phyloP scores from a whole-genome alignment of 2,888 invertebrate species.

The Nasonovia ribisnigri region DNA sequence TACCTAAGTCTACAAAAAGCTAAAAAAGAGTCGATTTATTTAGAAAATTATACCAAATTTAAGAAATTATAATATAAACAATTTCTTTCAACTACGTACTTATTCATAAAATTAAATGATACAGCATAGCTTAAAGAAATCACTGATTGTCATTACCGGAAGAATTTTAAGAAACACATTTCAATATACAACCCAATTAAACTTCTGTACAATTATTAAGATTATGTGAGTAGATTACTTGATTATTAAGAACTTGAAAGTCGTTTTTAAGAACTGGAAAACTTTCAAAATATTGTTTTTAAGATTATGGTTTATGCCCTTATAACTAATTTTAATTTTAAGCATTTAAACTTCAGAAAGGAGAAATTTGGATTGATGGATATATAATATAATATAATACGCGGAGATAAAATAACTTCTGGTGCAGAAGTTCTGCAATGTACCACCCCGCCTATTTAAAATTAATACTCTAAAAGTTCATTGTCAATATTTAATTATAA shows the following conservation, averaged over 20 bases:
- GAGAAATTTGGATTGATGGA: neutral
- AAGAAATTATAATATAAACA: neutral
- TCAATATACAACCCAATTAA: neutral
- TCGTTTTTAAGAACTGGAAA: neutral
- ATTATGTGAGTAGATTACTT: conserved; percentile 11
- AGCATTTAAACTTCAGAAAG: conserved; percentile 12
- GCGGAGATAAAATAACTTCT: conserved; percentile 21
- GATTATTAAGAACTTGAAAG: conserved; percentile 21
- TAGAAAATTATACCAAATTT: no score
- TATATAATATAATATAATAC: neutral
- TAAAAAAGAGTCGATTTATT: no score
- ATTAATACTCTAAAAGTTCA: conserved; percentile 30
- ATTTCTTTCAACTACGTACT: neutral
- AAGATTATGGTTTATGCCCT: neutral
- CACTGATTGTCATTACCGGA: neutral
- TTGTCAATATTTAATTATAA: conserved; percentile 35
- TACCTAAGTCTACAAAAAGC: no score
- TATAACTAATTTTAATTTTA: conserved; percentile 5
- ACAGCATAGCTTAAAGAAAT: neutral
- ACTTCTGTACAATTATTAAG: neutral
- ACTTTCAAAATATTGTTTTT: conserved; percentile 1
- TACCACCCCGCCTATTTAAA: neutral
- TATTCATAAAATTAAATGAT: neutral
- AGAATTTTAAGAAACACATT: neutral
- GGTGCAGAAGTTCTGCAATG: neutral